Evolutionary conservation across 2,797 vertebrate species (phyloP), one percentile per base, ranked within the genome.

Genomic region (Xiphorhynchus erythropygius): DNA sequence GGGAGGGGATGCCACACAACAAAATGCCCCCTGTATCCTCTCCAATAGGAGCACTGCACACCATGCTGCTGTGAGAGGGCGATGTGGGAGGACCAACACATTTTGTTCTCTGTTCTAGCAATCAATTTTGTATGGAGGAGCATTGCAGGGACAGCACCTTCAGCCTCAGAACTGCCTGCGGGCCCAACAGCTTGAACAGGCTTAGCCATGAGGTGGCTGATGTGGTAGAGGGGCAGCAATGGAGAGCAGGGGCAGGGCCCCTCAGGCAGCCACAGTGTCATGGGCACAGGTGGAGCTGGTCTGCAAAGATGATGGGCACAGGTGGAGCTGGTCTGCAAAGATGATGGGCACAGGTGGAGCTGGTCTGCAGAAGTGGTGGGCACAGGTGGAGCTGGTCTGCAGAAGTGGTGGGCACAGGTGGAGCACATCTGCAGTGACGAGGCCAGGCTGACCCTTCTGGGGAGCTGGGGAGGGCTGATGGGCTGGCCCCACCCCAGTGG

Each of bases 61-160:
- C 13, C 5, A 7, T 8, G 1, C 22, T 47, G 35, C 76, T 69
- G 37, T 35, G 39, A 18, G 41, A 63, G 44, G 24, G 11, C 24
- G 18, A 0, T 13, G 5, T 2, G 21, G 27, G 18, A 53, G 30
- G 18, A 25, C 7, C 5, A 46, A 5, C 4, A 8, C 0, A 3
- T 33, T 41, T 67, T 39, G 8, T 39, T 73, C 19, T 59, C 22
- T 50, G 22, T 71, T 53, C 53, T 24, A 41, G 6, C 12, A 15
- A 13, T 56, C 13, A 4, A 4, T n/a, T 63, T 52, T 42, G 25
- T 16, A 22, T 19, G 19, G 18, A 52, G 8, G 12, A 9, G 24
- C 17, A 25, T 1, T 44, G 17, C 9, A 18, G 5, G 7, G 7
- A 30, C 33, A 71, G n/a, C 23, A 44, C 33, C 44, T 10, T 42